Base-by-base conservation (phyloP, 1,140 invertebrate genomes). In the Cyrtorhinus lividipennis region DNA sequence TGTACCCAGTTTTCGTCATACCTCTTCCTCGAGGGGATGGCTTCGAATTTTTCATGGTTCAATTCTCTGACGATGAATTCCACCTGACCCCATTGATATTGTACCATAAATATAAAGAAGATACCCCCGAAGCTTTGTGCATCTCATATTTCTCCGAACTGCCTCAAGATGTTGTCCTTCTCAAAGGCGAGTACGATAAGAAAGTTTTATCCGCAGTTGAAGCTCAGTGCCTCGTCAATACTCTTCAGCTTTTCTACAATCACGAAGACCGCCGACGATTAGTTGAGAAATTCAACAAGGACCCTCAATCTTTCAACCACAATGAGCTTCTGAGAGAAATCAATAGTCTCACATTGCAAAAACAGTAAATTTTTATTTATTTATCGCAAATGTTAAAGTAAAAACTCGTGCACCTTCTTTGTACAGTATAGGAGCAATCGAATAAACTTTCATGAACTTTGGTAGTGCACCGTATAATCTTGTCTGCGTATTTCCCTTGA, bases 71-170 rank as follows among this genome's bases (percentile, higher is more conserved):
- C 38, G 84, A 83, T 67, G 80, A 86, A 67, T 80, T 90, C 2
- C 90, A 93, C 72, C 92, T 94, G 72, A 94, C 91, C 2, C 86
- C 90, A 2, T 75, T 95, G 12, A 74, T 91, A 15, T 88, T 87
- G 73, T 95, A 87, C 73, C 91, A 91, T 80, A 81, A 87, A 1
- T 86, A 92, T 68, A 86, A 91, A 73, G 92, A 94, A 77, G 92
- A 93, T 79, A 86, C 91, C 0, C 91, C 90, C 0, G 89, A 92
- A 72, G 93, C 90, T 74, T 74, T 95, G 20, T 87, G 84, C 1
- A 76, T 95, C 66, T 80, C 83, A 2, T 87, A 93, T 73, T 95
- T 88, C 68, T 83, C 82, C 13, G 92, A 95, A 71, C 76, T 92
- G 5, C 76, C 77, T 67, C 92, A 93, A 75, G 85, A 81, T 5